phyloP scores from a whole-genome alignment of 1,140 invertebrate genomes.

The Trichomalopsis sarcophagae region DNA sequence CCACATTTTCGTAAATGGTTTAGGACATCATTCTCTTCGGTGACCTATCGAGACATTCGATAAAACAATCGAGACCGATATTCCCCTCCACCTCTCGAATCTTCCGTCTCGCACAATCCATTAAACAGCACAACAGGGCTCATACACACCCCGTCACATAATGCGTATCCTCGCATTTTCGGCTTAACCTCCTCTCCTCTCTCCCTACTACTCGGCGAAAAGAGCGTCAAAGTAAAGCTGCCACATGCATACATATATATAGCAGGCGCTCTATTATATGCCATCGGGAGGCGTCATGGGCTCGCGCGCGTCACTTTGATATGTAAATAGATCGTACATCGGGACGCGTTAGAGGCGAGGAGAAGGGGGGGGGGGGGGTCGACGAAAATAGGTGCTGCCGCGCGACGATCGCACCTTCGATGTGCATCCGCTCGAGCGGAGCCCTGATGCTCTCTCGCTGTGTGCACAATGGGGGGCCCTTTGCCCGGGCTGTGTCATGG shows the following conservation, averaged over 20 bases:
- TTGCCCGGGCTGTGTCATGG: constrained; percentile 35
- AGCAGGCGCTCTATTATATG: constrained; percentile 30
- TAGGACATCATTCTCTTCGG: no score
- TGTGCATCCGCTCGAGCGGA: constrained; percentile 73
- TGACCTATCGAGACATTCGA: not conserved
- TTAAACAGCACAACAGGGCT: constrained; percentile 51
- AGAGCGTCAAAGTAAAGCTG: constrained; percentile 35
- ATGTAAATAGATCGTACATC: constrained; percentile 67
- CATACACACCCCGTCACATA: not conserved
- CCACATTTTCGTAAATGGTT: no score
- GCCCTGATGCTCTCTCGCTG: not conserved
- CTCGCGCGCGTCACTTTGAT: constrained; percentile 68
- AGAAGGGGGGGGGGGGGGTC: not conserved
- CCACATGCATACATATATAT: not conserved
- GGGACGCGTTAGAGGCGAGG: not conserved
- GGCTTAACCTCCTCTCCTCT: constrained; percentile 27
- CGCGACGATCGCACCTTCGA: constrained; percentile 48
- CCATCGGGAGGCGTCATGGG: constrained; percentile 45
- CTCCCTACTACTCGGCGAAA: constrained; percentile 5
- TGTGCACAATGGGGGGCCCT: constrained; percentile 52
- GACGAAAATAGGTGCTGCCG: constrained; percentile 29
- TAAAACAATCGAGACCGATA: not conserved
- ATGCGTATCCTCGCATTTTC: constrained; percentile 45
- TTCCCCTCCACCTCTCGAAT: constrained; percentile 18
- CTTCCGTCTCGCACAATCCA: constrained; percentile 39